These are phyloP conservation scores for Caenorhabditis zanzibari DNA, from an alignment of 2,888 invertebrate species.

Conservation along the genomic window DNA sequence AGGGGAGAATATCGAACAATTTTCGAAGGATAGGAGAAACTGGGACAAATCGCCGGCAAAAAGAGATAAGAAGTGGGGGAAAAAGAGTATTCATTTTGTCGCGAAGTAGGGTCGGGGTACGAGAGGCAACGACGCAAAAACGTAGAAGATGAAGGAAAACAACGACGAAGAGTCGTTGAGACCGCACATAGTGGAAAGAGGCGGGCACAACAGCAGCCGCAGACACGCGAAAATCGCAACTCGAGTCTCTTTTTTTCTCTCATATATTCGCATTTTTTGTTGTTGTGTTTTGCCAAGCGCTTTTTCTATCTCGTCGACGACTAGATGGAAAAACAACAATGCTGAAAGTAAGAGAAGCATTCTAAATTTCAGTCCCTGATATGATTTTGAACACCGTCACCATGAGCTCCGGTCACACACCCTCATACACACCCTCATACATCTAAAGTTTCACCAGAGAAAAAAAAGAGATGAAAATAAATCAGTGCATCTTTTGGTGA, in stretches of 20 bases:
- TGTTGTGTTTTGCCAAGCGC: slow-evolving; percentile 15
- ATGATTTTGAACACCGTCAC: no score
- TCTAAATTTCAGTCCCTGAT: neutral
- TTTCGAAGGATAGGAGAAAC: slow-evolving; percentile 51
- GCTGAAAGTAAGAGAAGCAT: slow-evolving; percentile 17
- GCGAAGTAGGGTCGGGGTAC: slow-evolving; percentile 22
- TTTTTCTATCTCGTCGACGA: slow-evolving; percentile 8
- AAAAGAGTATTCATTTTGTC: slow-evolving; percentile 44
- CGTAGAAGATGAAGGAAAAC: slow-evolving; percentile 34
- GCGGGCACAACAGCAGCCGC: slow-evolving; percentile 24
- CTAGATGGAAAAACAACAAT: slow-evolving; percentile 5
- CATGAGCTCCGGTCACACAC: no score
- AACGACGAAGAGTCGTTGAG: slow-evolving; percentile 47
- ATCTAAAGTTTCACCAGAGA: no score
- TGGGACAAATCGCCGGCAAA: slow-evolving; percentile 32
- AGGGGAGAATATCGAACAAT: slow-evolving; percentile 45
- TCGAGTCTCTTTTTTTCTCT: slow-evolving; percentile 40
- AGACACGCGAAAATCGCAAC: slow-evolving; percentile 45
- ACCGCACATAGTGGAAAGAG: slow-evolving; percentile 61
- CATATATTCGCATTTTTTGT: slow-evolving; percentile 36
- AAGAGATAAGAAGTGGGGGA: slow-evolving; percentile 45
- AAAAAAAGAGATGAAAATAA: no score
- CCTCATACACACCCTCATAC: no score
- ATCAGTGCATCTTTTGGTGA: no score
- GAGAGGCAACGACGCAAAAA: slow-evolving; percentile 25